phyloP scores from a whole-genome alignment of 2,797 vertebrate genomes.

The Catamblyrhynchus diadema region DNA sequence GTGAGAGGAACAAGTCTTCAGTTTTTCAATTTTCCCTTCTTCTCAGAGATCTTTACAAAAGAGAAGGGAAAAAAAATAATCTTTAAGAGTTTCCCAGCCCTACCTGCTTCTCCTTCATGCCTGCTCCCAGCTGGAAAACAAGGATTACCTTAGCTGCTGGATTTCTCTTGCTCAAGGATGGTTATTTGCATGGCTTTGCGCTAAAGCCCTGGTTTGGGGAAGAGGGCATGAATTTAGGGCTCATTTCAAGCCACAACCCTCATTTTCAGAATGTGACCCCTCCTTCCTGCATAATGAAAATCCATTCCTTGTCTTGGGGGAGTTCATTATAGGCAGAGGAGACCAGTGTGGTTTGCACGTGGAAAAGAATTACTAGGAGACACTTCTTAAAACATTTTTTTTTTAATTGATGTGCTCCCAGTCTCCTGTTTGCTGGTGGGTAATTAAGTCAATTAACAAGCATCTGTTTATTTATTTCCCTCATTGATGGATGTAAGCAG shows the following conservation, averaged over 20 bases:
- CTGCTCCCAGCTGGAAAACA: not conserved
- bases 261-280: not conserved
- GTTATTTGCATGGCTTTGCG: not conserved
- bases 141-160: not conserved
- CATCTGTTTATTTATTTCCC: constrained; percentile 66
- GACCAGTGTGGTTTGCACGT: not conserved
- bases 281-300: not conserved
- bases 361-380: not conserved
- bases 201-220: not conserved
- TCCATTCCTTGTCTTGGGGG: not conserved
- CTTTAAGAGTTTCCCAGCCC: not conserved
- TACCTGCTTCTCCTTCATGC: not conserved
- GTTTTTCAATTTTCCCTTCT: not conserved
- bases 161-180: not conserved
- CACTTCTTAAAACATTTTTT: not conserved
- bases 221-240: not conserved
- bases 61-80: not conserved
- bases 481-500: constrained; percentile 54
- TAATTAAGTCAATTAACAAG: constrained; percentile 67
- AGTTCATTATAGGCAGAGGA: not conserved
- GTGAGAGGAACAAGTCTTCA: not conserved
- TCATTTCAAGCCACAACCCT: not conserved
- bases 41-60: not conserved
- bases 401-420: constrained; percentile 16
- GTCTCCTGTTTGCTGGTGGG: constrained; percentile 56